phyloP scores from a whole-genome alignment of 2,888 invertebrate genomes.

The Adela reaumurella region DNA sequence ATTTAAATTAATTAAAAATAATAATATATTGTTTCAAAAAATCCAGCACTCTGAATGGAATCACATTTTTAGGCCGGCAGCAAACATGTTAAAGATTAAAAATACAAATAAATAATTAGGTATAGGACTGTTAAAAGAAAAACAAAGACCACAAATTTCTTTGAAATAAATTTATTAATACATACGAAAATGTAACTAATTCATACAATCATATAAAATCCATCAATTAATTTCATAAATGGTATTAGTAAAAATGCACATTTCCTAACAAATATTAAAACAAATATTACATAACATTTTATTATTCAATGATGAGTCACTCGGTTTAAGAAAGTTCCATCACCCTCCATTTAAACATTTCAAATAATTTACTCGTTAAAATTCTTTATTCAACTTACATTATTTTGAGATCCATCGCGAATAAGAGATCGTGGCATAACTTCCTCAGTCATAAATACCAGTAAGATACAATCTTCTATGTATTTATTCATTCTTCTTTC shows the following conservation, averaged over 20 bases:
- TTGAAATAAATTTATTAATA: not conserved
- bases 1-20: no score
- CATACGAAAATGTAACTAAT: not conserved
- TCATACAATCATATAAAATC: not conserved
- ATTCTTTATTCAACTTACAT: not conserved
- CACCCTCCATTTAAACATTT: not conserved
- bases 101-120: not conserved
- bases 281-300: not conserved
- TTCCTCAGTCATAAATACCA: not conserved
- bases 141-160: not conserved
- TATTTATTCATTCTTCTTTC: not conserved
- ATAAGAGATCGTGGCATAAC: not conserved
- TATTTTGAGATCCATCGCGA: not conserved
- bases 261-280: not conserved
- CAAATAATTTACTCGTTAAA: not conserved
- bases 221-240: not conserved
- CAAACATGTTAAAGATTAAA: no score
- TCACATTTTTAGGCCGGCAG: no score
- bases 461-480: not conserved
- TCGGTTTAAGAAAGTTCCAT: not conserved
- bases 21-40: no score
- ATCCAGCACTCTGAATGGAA: no score
- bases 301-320: not conserved
- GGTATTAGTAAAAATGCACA: not conserved
- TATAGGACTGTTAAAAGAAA: not conserved